Evolutionary conservation across 2,113 vertebrate genomes (phyloP).

Genomic region (Speoplatyrhinus poulsoni): DNA sequence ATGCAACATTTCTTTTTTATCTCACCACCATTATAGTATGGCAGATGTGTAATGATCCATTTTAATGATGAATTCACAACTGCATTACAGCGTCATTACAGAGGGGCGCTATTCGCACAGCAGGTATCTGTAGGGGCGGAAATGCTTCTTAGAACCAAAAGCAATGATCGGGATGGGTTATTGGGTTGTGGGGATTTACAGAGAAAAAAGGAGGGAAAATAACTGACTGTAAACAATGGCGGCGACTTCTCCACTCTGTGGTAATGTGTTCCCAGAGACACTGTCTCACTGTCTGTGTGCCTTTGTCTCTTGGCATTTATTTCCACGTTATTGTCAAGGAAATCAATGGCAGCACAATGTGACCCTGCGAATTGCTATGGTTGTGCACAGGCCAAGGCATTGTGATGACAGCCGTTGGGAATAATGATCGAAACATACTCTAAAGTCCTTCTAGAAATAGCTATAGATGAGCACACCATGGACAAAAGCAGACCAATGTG

Average conservation of each 20-base stretch:
- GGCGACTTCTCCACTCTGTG: not conserved
- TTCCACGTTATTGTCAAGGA: conserved; percentile 36
- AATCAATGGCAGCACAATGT: conserved; percentile 57
- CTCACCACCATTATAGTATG: conserved; percentile 58
- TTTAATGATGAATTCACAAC: conserved; percentile 63
- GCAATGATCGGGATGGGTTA: conserved; percentile 9
- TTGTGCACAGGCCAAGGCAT: conserved; percentile 31
- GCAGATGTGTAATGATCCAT: conserved; percentile 75
- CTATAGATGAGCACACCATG: conserved; percentile 15
- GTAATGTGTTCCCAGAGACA: not conserved
- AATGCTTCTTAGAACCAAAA: conserved; percentile 31
- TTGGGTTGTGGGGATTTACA: not conserved
- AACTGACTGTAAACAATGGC: conserved; percentile 11
- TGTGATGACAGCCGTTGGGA: conserved; percentile 43
- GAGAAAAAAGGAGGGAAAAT: not conserved
- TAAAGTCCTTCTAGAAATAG: conserved; percentile 52
- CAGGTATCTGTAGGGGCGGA: conserved; percentile 19
- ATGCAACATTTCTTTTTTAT: conserved; percentile 66
- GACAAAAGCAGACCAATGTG: conserved; percentile 4
- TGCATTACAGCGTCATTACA: conserved; percentile 48
- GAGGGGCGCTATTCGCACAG: conserved; percentile 14
- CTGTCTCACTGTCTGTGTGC: not conserved
- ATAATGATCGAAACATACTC: conserved; percentile 56
- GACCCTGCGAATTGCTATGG: conserved; percentile 38
- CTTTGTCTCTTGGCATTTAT: conserved; percentile 32